phyloP scores from a whole-genome alignment of 2,888 invertebrate genomes.

The Papilio protenor region DNA sequence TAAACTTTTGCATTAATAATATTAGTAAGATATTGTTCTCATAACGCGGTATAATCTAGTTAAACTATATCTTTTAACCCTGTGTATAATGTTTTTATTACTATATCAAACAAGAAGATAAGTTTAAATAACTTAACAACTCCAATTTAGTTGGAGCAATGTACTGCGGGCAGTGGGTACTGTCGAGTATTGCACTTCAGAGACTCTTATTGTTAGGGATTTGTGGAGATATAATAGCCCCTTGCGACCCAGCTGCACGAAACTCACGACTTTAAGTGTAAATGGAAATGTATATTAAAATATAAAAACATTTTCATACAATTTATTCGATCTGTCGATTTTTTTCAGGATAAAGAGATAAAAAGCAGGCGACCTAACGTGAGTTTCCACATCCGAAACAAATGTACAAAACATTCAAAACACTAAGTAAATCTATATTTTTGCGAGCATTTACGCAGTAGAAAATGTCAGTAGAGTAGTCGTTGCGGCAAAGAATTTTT shows the following conservation, averaged over 20 bases:
- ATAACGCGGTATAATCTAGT: no score
- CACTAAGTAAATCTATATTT: no score
- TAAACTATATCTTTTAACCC: no score
- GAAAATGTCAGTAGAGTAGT: no score
- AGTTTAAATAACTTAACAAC: slow-evolving; percentile 17
- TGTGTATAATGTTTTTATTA: background rate
- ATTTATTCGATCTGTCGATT: background rate
- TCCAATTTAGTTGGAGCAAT: slow-evolving; percentile 10
- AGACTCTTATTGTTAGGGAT: slow-evolving; percentile 24
- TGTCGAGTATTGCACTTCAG: slow-evolving; percentile 16
- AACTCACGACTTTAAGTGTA: slow-evolving; percentile 13
- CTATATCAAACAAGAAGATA: slow-evolving; percentile 1
- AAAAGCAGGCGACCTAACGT: background rate
- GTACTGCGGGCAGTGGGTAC: slow-evolving; percentile 15
- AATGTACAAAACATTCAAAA: no score
- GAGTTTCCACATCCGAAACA: no score
- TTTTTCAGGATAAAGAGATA: background rate
- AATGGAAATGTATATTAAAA: slow-evolving; percentile 10
- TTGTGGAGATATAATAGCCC: slow-evolving; percentile 23
- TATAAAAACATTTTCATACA: background rate
- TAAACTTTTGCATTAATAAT: background rate
- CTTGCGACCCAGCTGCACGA: slow-evolving; percentile 19
- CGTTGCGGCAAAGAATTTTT: no score
- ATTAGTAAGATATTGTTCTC: no score
- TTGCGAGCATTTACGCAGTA: no score